Conservation (phyloP, 2,113 vertebrate genomes). For the Xiphophorus hellerii region DNA sequence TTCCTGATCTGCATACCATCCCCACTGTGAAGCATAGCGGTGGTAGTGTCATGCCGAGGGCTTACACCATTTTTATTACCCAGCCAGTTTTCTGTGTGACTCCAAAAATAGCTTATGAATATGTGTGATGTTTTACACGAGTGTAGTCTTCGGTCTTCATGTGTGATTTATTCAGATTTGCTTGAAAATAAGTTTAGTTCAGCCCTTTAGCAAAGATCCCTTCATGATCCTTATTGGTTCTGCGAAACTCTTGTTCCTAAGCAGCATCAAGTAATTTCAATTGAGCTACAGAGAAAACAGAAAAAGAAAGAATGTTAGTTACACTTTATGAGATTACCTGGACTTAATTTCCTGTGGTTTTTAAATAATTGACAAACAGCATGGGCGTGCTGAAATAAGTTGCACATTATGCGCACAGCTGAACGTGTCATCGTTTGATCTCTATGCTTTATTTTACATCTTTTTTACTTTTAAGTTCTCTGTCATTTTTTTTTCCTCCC, state of each 20-base stretch:
- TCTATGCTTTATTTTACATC: constrained; percentile 41
- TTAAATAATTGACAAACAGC: constrained; percentile 78
- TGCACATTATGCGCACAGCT: constrained; percentile 76
- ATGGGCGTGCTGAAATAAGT: constrained; percentile 72
- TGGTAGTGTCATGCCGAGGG: neutral
- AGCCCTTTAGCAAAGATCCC: neutral
- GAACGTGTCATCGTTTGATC: constrained; percentile 77
- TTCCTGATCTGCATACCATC: neutral
- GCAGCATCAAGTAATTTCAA: constrained; percentile 67
- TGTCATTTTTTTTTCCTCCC: constrained; percentile 27
- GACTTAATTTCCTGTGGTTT: constrained; percentile 74
- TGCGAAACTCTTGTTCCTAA: constrained; percentile 63
- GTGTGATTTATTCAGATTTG: too few species aligned
- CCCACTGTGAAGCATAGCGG: neutral
- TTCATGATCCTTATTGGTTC: constrained; percentile 28
- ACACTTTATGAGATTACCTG: constrained; percentile 76
- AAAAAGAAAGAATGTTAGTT: constrained; percentile 62
- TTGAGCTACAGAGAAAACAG: constrained; percentile 64
- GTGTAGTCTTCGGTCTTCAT: too few species aligned
- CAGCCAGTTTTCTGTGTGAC: neutral
- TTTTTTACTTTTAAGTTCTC: constrained; percentile 62
- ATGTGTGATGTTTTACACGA: constrained; percentile 4
- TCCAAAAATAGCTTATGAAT: neutral
- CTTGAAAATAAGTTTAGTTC: too few species aligned
- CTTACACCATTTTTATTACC: neutral